Conservation (phyloP, 2,888 invertebrate species). For the Lithosia quadra region DNA sequence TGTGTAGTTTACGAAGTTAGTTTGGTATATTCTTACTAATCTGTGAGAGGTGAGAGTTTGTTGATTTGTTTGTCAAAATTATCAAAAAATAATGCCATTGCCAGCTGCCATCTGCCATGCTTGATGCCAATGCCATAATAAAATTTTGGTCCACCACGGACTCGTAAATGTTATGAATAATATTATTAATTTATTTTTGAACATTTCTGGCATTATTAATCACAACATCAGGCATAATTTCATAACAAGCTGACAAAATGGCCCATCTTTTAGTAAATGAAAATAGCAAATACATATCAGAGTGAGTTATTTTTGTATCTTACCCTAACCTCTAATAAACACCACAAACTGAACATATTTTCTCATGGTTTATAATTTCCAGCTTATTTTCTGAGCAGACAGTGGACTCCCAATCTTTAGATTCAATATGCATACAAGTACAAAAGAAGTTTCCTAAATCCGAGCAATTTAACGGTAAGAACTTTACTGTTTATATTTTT, state of each 20-base stretch:
- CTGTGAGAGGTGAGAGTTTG: too few relatives aligned
- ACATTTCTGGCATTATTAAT: neutral
- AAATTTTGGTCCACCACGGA: conserved; percentile 7
- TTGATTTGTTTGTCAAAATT: neutral
- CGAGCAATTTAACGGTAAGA: conserved; percentile 92
- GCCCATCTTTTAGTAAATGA: conserved; percentile 79
- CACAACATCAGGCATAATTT: neutral
- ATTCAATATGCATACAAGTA: conserved; percentile 91
- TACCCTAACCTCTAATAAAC: conserved; percentile 48
- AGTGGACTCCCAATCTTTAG: conserved; percentile 91
- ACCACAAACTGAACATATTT: conserved; percentile 18
- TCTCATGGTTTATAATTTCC: conserved; percentile 56
- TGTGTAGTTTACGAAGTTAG: too few relatives aligned
- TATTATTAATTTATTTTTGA: neutral
- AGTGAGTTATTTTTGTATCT: conserved; percentile 66
- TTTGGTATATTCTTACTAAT: too few relatives aligned
- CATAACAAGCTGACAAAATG: conserved; percentile 58
- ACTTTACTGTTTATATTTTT: neutral
- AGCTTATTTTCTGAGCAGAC: conserved; percentile 92
- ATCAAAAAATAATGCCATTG: too few relatives aligned
- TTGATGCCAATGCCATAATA: neutral
- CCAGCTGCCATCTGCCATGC: too few relatives aligned
- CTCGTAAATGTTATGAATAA: conserved; percentile 12
- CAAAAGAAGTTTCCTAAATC: conserved; percentile 92
- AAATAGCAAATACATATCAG: conserved; percentile 83